These are phyloP conservation scores for Nemotelus nigrinus DNA, from an alignment of 2,888 invertebrate species.

Conservation along the genomic window DNA sequence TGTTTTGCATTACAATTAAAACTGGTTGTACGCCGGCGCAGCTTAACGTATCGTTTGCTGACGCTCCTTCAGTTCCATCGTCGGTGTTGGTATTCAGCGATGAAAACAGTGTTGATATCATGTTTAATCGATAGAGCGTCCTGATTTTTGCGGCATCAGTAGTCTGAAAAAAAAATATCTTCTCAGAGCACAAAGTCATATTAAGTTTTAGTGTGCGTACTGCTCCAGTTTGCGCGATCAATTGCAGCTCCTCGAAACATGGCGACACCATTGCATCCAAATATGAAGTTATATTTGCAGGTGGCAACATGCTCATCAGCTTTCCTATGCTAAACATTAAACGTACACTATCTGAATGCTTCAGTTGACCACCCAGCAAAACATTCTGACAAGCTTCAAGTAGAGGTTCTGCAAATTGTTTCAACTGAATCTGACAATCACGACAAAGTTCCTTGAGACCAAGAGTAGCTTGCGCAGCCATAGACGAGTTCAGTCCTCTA, in stretches of 20 bases:
- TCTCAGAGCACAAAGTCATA: neutral
- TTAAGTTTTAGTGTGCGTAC: conserved; percentile 59
- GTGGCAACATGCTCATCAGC: conserved; percentile 74
- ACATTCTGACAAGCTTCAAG: conserved; percentile 75
- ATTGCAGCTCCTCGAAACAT: conserved; percentile 71
- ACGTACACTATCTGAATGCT: conserved; percentile 75
- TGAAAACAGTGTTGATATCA: conserved; percentile 74
- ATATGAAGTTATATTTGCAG: conserved; percentile 73
- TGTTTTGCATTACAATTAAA: conserved; percentile 69
- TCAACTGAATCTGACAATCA: conserved; percentile 80
- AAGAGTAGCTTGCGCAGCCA: conserved; percentile 83
- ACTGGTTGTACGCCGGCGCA: conserved; percentile 66
- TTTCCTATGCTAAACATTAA: conserved; percentile 82
- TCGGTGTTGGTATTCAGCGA: conserved; percentile 68
- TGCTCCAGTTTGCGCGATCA: conserved; percentile 66
- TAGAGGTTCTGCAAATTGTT: conserved; percentile 80
- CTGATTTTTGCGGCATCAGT: conserved; percentile 66
- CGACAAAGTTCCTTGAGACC: conserved; percentile 88
- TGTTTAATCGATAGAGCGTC: conserved; percentile 72
- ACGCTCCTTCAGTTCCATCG: conserved; percentile 60
- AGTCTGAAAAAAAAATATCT: conserved; percentile 61
- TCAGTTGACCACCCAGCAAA: conserved; percentile 68
- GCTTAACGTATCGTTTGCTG: conserved; percentile 57
- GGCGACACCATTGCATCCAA: conserved; percentile 77
- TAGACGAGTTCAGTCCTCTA: conserved; percentile 73